Percentiles rank a stretch among this genome's conserved stretches.
phyloP scores from a whole-genome alignment of 2,113 vertebrate genomes.

The Acrocephalus kingi region DNA sequence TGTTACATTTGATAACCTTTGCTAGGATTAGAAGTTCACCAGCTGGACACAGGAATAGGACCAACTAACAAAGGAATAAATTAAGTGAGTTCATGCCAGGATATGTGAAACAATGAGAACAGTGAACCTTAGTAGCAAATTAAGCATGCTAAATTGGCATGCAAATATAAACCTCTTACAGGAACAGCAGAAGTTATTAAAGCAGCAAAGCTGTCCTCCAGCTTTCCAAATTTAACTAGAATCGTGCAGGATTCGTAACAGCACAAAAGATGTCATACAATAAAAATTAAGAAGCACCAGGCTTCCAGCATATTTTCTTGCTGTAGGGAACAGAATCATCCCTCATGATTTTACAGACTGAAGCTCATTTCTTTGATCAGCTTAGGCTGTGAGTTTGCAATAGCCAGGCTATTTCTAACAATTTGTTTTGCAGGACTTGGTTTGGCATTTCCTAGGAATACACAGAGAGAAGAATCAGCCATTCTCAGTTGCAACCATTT shows the following conservation, averaged over 20 bases:
- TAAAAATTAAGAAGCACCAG: neutral
- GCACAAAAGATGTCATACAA: neutral
- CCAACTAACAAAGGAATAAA: neutral
- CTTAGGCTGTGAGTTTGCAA: neutral
- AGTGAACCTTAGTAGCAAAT: neutral
- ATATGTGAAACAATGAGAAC: neutral
- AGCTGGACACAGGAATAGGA: neutral
- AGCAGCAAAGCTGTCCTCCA: neutral
- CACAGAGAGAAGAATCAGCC: neutral
- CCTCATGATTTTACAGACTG: neutral
- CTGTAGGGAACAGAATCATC: neutral
- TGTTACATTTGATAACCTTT: neutral
- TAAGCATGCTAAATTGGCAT: neutral
- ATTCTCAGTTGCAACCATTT: neutral
- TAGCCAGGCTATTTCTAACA: neutral
- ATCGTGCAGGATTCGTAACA: neutral
- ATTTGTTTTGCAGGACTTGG: neutral
- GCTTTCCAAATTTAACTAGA: neutral
- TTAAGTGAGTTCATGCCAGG: neutral
- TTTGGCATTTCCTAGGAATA: neutral
- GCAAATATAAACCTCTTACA: constrained; percentile 1
- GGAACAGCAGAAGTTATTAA: neutral
- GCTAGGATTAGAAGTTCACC: neutral
- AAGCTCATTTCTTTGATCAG: neutral
- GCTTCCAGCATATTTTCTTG: neutral